phyloP scores from a whole-genome alignment of 2,888 invertebrate species.

The Eupithecia dodoneata region DNA sequence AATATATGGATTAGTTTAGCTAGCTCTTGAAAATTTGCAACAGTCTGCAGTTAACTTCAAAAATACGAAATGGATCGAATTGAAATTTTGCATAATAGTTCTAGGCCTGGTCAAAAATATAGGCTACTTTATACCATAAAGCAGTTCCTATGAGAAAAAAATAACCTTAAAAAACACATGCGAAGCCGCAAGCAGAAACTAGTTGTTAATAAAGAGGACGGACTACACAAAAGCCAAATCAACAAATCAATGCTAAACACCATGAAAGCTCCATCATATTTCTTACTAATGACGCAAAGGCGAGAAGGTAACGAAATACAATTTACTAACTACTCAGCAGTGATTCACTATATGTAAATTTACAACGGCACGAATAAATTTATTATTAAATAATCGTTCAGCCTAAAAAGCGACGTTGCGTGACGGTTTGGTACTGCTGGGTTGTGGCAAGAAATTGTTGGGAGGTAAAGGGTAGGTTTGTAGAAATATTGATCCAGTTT shows the following conservation, averaged over 20 bases:
- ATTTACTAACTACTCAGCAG: constrained; percentile 75
- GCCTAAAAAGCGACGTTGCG: constrained; percentile 73
- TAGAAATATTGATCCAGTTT: not conserved
- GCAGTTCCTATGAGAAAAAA: too few relatives aligned
- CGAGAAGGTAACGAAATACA: constrained; percentile 77
- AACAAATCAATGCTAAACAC: constrained; percentile 18
- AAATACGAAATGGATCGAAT: too few relatives aligned
- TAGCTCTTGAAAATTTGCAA: too few relatives aligned
- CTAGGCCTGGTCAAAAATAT: too few relatives aligned
- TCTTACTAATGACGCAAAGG: constrained; percentile 64
- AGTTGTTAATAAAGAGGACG: not conserved
- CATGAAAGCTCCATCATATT: constrained; percentile 25
- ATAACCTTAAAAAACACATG: too few relatives aligned
- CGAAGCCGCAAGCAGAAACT: too few relatives aligned
- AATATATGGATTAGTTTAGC: too few relatives aligned
- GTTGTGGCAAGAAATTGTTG: constrained; percentile 33
- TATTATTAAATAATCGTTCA: constrained; percentile 78
- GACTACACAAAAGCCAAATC: not conserved
- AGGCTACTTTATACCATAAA: too few relatives aligned
- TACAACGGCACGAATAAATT: constrained; percentile 70
- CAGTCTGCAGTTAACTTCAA: too few relatives aligned
- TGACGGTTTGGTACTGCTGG: constrained; percentile 53
- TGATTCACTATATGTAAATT: constrained; percentile 73
- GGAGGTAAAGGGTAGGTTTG: constrained; percentile 10
- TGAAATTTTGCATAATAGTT: too few relatives aligned